phyloP scores from a whole-genome alignment of 2,888 invertebrate species.

The Eristalis intricaria region DNA sequence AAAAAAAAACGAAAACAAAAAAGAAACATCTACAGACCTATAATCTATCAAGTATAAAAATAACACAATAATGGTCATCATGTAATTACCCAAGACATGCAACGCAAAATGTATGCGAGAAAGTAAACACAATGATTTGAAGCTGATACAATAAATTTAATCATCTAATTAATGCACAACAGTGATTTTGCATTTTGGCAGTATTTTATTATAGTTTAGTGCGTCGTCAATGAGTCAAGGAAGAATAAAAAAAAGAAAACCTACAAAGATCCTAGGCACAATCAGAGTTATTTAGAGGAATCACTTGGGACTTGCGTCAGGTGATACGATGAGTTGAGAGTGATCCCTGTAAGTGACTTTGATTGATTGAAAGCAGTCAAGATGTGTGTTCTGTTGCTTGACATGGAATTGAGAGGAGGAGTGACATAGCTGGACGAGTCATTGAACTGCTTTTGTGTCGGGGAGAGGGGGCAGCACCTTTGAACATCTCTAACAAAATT shows the following conservation, averaged over 20 bases:
- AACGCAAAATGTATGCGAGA: conserved; percentile 2
- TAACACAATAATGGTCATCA: conserved; percentile 14
- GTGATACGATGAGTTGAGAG: no score
- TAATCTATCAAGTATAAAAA: conserved; percentile 9
- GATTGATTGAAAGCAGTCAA: no score
- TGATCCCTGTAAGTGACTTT: no score
- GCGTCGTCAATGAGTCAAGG: neutral
- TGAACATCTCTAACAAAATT: no score
- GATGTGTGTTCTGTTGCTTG: no score
- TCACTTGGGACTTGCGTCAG: neutral
- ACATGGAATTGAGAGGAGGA: no score
- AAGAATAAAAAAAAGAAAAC: neutral
- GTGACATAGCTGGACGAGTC: no score
- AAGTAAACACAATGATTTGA: conserved; percentile 4
- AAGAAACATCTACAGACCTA: neutral
- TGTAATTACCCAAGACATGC: conserved; percentile 8
- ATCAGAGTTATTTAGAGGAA: neutral
- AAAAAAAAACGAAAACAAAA: neutral
- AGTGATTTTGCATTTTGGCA: conserved; percentile 52
- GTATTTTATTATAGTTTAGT: conserved; percentile 40
- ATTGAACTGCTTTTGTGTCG: no score
- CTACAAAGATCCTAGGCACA: neutral
- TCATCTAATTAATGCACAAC: conserved; percentile 28
- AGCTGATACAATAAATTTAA: conserved; percentile 36
- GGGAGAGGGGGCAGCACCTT: no score